phyloP scores from a whole-genome alignment of 2,113 vertebrate genomes.

The human region DNA sequence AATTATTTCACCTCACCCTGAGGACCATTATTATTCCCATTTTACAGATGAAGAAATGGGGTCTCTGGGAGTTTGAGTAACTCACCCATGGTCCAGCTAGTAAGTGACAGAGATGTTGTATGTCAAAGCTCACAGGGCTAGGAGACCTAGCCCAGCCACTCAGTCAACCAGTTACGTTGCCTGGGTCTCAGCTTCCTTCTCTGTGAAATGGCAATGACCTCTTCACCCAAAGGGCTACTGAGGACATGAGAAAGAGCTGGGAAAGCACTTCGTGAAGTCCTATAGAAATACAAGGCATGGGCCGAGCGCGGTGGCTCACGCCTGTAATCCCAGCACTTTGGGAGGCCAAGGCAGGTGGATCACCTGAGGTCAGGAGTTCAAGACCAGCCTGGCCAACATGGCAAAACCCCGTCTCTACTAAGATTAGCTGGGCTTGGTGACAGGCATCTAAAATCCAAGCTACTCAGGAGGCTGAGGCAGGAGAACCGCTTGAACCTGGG shows the following conservation, averaged over 20 bases:
- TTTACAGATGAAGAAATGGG: neutral
- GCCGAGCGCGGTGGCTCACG: too few relatives aligned
- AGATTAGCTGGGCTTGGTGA: too few relatives aligned
- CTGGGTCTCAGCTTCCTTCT: neutral
- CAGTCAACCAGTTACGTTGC: neutral
- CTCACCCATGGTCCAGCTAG: neutral
- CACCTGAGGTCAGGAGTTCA: too few relatives aligned
- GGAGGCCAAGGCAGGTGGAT: too few relatives aligned
- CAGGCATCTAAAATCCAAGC: too few relatives aligned
- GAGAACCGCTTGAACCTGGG: too few relatives aligned
- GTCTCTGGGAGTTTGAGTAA: neutral
- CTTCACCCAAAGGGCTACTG: neutral
- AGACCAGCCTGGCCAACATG: too few relatives aligned
- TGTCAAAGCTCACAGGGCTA: neutral
- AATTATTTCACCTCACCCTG: neutral
- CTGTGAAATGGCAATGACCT: neutral
- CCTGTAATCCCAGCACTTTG: too few relatives aligned
- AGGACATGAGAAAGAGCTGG: neutral
- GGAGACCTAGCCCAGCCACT: neutral
- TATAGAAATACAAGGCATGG: neutral
- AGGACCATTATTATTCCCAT: neutral
- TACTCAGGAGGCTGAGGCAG: too few relatives aligned
- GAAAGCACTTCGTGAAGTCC: neutral
- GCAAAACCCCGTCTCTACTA: too few relatives aligned
- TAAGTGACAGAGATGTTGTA: neutral